A percentile compares a stretch with the other conserved stretches of the same genome.
Evolutionary conservation across 2,888 invertebrate genomes (phyloP).

Genomic region (Notodonta dromedarius): DNA sequence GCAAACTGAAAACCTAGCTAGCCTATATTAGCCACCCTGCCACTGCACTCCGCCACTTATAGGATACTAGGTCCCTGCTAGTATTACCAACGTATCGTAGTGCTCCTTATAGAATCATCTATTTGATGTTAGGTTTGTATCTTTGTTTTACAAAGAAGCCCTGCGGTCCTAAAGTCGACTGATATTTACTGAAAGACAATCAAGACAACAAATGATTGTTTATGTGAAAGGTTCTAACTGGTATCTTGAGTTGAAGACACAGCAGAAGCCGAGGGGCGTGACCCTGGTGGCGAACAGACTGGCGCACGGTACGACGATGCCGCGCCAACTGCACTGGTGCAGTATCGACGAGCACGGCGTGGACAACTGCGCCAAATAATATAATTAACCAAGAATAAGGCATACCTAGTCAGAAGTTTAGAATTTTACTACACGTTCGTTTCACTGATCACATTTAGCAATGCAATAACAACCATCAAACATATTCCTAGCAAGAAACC

Average conservation of each 20-base stretch:
- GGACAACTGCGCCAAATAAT: slow-evolving; percentile 54
- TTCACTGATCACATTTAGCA: too few species aligned
- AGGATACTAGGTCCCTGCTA: too few species aligned
- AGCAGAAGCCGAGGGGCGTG: slow-evolving; percentile 83
- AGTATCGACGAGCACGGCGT: slow-evolving; percentile 73
- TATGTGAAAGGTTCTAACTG: slow-evolving; percentile 27
- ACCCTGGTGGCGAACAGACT: slow-evolving; percentile 68
- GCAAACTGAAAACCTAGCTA: too few species aligned
- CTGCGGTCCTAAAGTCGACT: not conserved
- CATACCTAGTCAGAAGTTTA: not conserved
- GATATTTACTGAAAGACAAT: not conserved
- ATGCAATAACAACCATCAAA: too few species aligned
- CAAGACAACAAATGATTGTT: not conserved
- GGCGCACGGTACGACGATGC: slow-evolving; percentile 54
- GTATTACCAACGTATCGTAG: too few species aligned
- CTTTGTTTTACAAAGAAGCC: too few species aligned
- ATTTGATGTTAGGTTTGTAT: too few species aligned
- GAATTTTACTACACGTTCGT: too few species aligned
- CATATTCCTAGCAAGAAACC: too few species aligned
- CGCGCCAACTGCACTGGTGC: slow-evolving; percentile 72
- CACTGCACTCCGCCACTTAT: too few species aligned
- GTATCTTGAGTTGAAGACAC: slow-evolving; percentile 80
- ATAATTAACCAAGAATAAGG: not conserved
- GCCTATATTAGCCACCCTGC: too few species aligned
- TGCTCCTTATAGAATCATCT: too few species aligned